Evolutionary conservation across 53 echinoderm and acorn worm genomes (phyloP), one percentile per base, ranked within the genome.

Genomic region (Apostichopus leukothele): DNA sequence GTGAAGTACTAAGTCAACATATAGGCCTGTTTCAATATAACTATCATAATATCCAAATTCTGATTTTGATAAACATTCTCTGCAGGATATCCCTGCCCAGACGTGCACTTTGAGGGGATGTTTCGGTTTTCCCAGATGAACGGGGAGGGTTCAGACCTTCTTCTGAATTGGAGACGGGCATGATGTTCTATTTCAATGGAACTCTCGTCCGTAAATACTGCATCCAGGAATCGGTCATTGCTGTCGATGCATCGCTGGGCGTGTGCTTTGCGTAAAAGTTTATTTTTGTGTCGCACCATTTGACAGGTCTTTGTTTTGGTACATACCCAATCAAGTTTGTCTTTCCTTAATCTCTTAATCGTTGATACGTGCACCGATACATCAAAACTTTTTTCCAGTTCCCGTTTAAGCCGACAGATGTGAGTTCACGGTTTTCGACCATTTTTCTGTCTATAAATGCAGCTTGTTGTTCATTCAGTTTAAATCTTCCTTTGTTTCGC

Each of bases 181-280:
- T 68, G 67, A 10, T 84, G 83, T 50, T 91, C 83, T 18, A 91
- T 19, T 60, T 89, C 75, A 8, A 91, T 79, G 54, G 84, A 83
- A 73, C 91, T 79, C n/a, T 91, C 84, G 66, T 91, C 89, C 7
- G 91, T 83, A 26, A 89, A 91, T 21, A 91, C 51, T 9, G 88
- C 89, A 75, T 91, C 61, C 25, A 89, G 60, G 50, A 91, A 91
- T 54, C 60, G 16, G 25, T 89, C 89, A 1, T 7, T 8, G 13
- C 9, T n/a, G 5, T 18, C 60, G 6, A 75, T 11, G 26, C 90
- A 86, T 25, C 78, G 39, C 23, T 10, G 39, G n/a, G 78, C 78
- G n/a, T 86, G 86, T 60, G 57, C 76, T 10, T 86, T 55, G 1
- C 86, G 66, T 76, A n/a, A 8, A 16, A 54, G 52, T 13, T 76